Evolutionary conservation across 2,888 invertebrate genomes (phyloP).

Genomic region (Bimastos eiseni): DNA sequence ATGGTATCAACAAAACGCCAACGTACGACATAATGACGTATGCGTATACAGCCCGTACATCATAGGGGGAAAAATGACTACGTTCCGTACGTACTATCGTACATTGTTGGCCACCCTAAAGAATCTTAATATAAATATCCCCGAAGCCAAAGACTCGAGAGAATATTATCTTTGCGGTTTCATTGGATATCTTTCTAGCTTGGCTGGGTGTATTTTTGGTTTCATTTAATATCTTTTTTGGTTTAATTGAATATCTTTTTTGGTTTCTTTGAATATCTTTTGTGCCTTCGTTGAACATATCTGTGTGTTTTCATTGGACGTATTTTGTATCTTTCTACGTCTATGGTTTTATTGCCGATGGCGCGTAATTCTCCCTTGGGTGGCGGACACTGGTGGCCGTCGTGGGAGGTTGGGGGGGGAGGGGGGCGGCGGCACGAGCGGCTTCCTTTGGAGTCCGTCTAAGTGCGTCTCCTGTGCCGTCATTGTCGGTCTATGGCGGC

Average conservation of each 20-base stretch:
- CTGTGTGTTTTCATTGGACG: not conserved
- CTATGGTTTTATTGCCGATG: not conserved
- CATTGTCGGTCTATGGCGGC: not conserved
- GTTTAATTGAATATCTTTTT: too few species aligned
- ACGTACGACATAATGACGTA: too few species aligned
- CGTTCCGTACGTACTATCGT: too few species aligned
- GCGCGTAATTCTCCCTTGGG: not conserved
- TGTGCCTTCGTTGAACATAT: not conserved
- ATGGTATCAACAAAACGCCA: too few species aligned
- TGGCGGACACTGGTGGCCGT: too few species aligned
- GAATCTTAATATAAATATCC: too few species aligned
- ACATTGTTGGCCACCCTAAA: too few species aligned
- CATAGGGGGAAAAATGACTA: too few species aligned
- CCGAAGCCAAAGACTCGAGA: too few species aligned
- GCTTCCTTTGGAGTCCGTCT: not conserved
- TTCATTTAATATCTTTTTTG: not conserved
- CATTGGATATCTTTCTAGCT: not conserved
- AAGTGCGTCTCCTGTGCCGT: not conserved
- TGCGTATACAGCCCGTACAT: too few species aligned
- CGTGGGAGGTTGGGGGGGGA: not conserved
- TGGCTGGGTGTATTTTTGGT: not conserved
- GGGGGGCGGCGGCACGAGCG: not conserved
- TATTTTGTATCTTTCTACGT: not conserved
- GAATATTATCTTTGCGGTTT: too few species aligned
- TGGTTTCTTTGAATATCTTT: not conserved